Base-by-base conservation (phyloP, 2,113 vertebrate species). In the Callospermophilus lateralis region DNA sequence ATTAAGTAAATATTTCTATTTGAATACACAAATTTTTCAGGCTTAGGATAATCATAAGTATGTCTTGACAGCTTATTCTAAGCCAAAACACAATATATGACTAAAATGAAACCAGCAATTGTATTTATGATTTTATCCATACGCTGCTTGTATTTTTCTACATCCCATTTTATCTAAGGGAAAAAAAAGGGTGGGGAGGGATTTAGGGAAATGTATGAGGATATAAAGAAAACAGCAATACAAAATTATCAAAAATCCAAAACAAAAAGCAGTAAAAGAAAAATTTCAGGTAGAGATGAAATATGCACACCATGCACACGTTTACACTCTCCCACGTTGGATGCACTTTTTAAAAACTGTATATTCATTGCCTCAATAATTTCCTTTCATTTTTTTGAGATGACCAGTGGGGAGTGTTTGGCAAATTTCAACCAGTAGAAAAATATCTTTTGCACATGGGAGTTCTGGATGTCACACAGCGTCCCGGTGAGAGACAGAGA, bases 371-470 rank as follows among this genome's bases (percentile, higher is more conserved):
- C 53, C 30, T 89, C 53, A 84, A 22, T 65, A 84, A 70, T 76
- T 90, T 72, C 80, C 74, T 85, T 89, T 74, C 58, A 51, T 76
- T 84, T 48, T 88, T 84, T 87, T 58, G 42, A 61, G 58, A 65
- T 51, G 48, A 76, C 28, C 37, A 39, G 0, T 77, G 20, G 67
- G 9, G 12, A 63, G n/a, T 51, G n/a, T 45, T 32, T 5, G 39
- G 8, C 8, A 74, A 30, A 70, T 90, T 70, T 77, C 28, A 63
- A 45, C 20, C 42, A 72, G 32, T 58, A 58, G 74, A 51, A 90
- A 94, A 84, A 48, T 65, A 51, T 34, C 39, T 77, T 83, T 68
- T 30, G 3, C 26, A 84, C 88, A 28, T 74, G n/a, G 37, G 76
- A 28, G 20, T 42, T 17, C 34, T 32, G 39, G 22, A 6, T 94